Conservation (phyloP, 1,140 invertebrate genomes). For the Pectinophora gossypiella region DNA sequence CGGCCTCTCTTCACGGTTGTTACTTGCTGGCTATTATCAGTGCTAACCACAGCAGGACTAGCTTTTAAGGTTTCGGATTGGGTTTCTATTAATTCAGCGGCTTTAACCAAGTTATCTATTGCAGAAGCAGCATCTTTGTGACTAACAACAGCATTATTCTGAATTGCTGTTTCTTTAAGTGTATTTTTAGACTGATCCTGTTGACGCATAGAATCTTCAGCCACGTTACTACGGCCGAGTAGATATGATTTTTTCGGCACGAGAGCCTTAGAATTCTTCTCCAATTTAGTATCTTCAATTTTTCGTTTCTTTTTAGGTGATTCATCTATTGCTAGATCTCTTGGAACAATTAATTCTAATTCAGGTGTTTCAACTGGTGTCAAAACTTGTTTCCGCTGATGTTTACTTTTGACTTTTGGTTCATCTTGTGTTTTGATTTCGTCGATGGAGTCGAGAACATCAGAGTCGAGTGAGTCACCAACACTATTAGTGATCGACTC, state of each 20-base stretch:
- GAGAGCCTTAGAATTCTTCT: constrained; percentile 44
- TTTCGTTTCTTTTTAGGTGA: constrained; percentile 60
- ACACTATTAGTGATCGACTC: constrained; percentile 32
- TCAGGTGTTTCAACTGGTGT: constrained; percentile 66
- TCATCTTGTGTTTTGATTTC: constrained; percentile 48
- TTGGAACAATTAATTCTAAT: constrained; percentile 64
- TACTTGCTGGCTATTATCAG: constrained; percentile 21
- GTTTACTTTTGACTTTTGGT: constrained; percentile 56
- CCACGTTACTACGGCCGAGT: constrained; percentile 34
- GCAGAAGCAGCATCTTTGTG: constrained; percentile 47
- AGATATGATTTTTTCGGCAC: constrained; percentile 64
- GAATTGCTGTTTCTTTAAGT: constrained; percentile 23
- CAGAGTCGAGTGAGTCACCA: constrained; percentile 57
- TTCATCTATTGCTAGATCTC: constrained; percentile 47
- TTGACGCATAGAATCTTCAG: constrained; percentile 13
- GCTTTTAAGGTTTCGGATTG: constrained; percentile 46
- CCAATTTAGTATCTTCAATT: constrained; percentile 42
- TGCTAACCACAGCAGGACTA: constrained; percentile 6
- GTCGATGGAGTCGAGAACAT: constrained; percentile 34
- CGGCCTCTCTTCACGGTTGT: constrained; percentile 59
- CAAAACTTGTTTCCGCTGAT: constrained; percentile 72
- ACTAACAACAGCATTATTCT: constrained; percentile 21
- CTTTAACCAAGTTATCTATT: constrained; percentile 64
- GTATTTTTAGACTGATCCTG: constrained; percentile 25
- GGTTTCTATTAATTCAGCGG: constrained; percentile 60